phyloP scores from a whole-genome alignment of 2,797 vertebrate genomes.

The Holocentrus rufus region DNA sequence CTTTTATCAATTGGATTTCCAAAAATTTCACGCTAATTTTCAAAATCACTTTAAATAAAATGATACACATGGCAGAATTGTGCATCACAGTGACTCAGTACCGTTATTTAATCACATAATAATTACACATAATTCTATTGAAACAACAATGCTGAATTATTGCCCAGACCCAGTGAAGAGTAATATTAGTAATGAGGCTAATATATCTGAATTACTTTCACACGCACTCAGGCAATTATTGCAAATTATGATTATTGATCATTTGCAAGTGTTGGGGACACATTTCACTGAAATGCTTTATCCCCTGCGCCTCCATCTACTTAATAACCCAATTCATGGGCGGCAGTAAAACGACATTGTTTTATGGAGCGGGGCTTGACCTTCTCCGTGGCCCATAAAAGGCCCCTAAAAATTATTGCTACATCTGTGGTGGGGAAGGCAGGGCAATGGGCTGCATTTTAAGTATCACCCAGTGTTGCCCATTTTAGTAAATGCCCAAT shows the following conservation, averaged over 20 bases:
- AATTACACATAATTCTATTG: too few relatives aligned
- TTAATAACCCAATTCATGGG: constrained; percentile 50
- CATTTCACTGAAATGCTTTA: constrained; percentile 23
- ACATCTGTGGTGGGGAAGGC: constrained; percentile 54
- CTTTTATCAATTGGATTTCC: too few relatives aligned
- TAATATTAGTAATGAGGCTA: background rate
- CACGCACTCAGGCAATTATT: background rate
- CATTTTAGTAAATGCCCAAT: background rate
- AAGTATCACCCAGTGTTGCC: constrained; percentile 23
- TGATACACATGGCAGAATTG: too few relatives aligned
- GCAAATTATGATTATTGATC: constrained; percentile 15
- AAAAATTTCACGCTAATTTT: too few relatives aligned
- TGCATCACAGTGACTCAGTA: too few relatives aligned
- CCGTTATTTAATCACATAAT: too few relatives aligned
- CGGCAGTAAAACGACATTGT: constrained; percentile 34
- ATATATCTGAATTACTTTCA: background rate
- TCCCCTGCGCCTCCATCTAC: constrained; percentile 4
- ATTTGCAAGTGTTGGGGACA: constrained; percentile 20
- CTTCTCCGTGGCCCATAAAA: constrained; percentile 50
- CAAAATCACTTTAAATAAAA: too few relatives aligned
- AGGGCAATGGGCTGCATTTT: constrained; percentile 42
- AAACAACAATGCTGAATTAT: background rate
- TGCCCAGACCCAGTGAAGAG: background rate
- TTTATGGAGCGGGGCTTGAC: constrained; percentile 25
- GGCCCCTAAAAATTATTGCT: constrained; percentile 49